A percentile compares a stretch with the other conserved stretches of the same genome.
These are phyloP conservation scores for Riparia riparia DNA, from an alignment of 2,113 vertebrate species.

Conservation along the genomic window DNA sequence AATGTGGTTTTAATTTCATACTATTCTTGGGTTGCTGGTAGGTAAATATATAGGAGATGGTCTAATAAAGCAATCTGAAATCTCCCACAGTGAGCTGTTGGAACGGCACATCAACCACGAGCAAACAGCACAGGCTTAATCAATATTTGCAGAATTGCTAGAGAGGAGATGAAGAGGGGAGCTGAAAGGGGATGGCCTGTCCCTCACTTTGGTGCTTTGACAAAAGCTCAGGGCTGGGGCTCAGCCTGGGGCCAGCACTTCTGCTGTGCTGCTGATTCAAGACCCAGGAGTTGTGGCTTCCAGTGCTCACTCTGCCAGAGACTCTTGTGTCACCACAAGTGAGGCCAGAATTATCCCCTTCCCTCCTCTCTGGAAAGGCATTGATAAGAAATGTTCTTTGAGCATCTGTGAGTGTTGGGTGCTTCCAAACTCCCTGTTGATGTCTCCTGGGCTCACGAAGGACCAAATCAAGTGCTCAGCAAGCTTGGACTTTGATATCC, in stretches of 20 bases:
- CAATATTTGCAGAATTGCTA: neutral
- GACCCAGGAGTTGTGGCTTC: neutral
- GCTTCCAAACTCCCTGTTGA: neutral
- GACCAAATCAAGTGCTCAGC: neutral
- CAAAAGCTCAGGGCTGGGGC: neutral
- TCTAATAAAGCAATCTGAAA: constrained; percentile 20
- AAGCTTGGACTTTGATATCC: neutral
- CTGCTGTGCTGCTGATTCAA: neutral
- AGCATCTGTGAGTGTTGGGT: neutral
- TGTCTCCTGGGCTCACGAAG: neutral
- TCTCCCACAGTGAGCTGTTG: neutral
- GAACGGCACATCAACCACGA: neutral
- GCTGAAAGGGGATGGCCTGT: neutral
- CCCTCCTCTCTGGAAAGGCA: neutral
- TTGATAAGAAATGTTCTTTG: neutral
- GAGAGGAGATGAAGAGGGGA: neutral
- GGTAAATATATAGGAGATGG: constrained; percentile 14
- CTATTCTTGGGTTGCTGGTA: constrained; percentile 3
- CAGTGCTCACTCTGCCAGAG: neutral
- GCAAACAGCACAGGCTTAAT: neutral
- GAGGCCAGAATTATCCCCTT: neutral
- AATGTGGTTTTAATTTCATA: constrained; percentile 46
- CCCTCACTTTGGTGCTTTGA: neutral
- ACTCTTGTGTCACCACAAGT: neutral
- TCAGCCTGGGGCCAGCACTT: neutral